Evolutionary conservation across 2,797 vertebrate genomes (phyloP).

Genomic region (Sebastes taczanowskii): DNA sequence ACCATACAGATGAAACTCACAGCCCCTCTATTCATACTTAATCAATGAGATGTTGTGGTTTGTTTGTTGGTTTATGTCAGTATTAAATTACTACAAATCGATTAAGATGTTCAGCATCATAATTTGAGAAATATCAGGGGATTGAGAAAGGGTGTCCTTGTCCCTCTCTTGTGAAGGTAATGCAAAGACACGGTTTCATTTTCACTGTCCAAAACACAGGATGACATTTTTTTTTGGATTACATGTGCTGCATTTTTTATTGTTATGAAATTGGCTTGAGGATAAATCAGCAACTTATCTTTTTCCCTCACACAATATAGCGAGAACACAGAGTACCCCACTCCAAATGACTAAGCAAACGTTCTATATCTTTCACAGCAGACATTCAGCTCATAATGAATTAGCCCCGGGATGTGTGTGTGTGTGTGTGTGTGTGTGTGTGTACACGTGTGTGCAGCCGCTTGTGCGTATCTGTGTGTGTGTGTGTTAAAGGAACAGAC

Average conservation of each 20-base stretch:
- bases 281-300: constrained; percentile 52
- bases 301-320: constrained; percentile 10
- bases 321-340: constrained; percentile 19
- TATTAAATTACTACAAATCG: constrained; percentile 53
- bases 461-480: constrained; percentile 14
- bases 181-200: neutral
- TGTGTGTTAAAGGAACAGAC: constrained; percentile 8
- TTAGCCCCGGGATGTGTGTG: constrained; percentile 22
- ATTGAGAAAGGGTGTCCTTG: neutral
- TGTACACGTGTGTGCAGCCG: neutral
- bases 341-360: constrained; percentile 41
- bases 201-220: neutral
- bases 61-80: constrained; percentile 41
- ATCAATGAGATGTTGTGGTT: constrained; percentile 55
- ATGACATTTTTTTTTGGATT: constrained; percentile 1
- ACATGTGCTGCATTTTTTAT: constrained; percentile 1
- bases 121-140: neutral
- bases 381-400: constrained; percentile 54
- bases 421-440: constrained; percentile 6
- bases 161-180: neutral
- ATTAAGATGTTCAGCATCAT: constrained; percentile 38
- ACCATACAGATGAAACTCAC: constrained; percentile 49
- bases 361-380: constrained; percentile 57
- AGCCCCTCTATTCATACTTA: constrained; percentile 31
- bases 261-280: constrained; percentile 29